Evolutionary conservation across 2,797 vertebrate genomes (phyloP), one percentile per base, ranked within the genome.

Genomic region (Odontamblyopus lacepedii): DNA sequence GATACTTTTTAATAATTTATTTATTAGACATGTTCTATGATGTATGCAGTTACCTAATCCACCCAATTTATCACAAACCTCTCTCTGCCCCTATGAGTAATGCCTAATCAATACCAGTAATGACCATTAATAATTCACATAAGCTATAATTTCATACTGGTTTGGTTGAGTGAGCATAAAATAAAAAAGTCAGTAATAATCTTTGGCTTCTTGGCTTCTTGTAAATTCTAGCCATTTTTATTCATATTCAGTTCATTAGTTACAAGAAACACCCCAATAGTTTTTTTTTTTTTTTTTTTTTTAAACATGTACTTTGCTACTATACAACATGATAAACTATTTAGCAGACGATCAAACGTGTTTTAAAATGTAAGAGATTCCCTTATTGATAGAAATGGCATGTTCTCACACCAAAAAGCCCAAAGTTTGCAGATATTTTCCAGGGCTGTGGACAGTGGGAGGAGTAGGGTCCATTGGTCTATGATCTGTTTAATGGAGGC

Each of bases 401-500:
- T 82, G 83, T 79, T n/a, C 6, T 44, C 65, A 44, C 69, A 78
- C 68, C 66, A 66, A 19, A 71, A 38, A 0, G 70, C 74, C 75
- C 61, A 63, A 32, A 78, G 71, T 85, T 78, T 81, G 67, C 57
- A 62, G 73, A 67, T 81, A 85, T 86, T 81, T 84, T 78, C 86
- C 74, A 80, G 72, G 67, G 84, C 80, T 85, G 86, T 86, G 76
- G 85, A 77, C 80, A 82, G 77, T 76, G 72, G 77, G 85, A 73
- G 81, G 79, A 82, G 82, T 82, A 81, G 75, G 81, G 83, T 84
- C 87, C 88, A 89, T 81, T 90, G 88, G 87, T 86, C 88, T 86
- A 87, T 90, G 87, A 89, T 79, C 82, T 83, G 79, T 91, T 87
- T 87, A 90, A 91, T 90, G 89, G 88, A 82, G 80, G 87, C 79